Base-by-base conservation (phyloP, 2,888 invertebrate species). In the Heliconius sara region DNA sequence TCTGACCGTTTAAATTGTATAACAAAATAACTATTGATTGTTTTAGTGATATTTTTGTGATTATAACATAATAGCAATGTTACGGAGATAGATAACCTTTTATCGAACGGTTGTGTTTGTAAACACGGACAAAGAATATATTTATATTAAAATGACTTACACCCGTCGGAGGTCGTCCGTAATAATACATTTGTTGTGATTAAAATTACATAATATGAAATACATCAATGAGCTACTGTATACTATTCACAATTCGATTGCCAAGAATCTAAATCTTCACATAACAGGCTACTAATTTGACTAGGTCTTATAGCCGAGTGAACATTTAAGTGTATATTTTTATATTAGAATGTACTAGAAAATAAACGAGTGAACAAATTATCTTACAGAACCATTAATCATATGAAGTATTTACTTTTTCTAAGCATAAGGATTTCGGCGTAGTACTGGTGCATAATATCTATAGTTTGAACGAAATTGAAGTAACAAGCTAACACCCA, bases 51-150 rank as follows among this genome's bases (percentile, higher is more conserved):
- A 43, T 77, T 77, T 60, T 57, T 43, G 39, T 66, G 75, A 77
- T 81, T 86, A 88, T 83, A 85, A 88, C 87, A 87, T 85, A 88
- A 86, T 88, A 88, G 88, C 87, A 86, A 16, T 70, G 43, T 43
- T 47, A 70, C 27, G 2, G 43, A 68, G 68, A 84, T 67, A 82
- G 92, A 92, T 92, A 92, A 91, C 90, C 9, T 89, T 89, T 89
- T 90, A 91, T 90, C 90, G 84, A 83, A 86, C 88, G 89, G 89
- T 89, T 88, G 81, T 91, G 91, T 92, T 92, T 91, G 90, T 93
- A 92, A 92, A 92, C 90, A 92, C 86, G 87, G 86, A 88, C 84
- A 85, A 85, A 84, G 84, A 80, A 82, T 87, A 84, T 85, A 87
- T 85, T 88, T 87, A 88, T 87, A 87, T 85, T 84, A 80, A 85